Percentiles rank a stretch among this genome's conserved stretches.
Conservation (phyloP, 2,888 invertebrate genomes). For the Eilema sororculum region DNA sequence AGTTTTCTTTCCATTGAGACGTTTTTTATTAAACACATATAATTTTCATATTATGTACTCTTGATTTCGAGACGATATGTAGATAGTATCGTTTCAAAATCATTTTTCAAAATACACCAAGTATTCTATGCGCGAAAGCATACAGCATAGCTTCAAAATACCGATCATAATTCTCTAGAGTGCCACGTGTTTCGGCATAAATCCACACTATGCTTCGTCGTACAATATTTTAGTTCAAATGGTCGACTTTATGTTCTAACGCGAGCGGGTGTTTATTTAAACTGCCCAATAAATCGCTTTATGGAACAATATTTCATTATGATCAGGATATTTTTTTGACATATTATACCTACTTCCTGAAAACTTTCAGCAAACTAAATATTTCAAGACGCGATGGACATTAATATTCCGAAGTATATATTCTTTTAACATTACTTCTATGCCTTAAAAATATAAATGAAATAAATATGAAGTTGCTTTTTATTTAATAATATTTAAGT, state of each 20-base stretch:
- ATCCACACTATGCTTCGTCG: conserved; percentile 69
- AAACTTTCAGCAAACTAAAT: background rate
- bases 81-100: conserved; percentile 17
- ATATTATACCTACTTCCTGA: background rate
- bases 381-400: background rate
- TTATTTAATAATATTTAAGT: no score
- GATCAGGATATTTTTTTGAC: conserved; percentile 20
- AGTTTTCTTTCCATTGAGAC: no score
- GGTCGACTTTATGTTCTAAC: conserved; percentile 67
- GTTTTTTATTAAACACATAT: no score
- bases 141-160: conserved; percentile 63
- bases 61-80: no score
- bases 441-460: no score
- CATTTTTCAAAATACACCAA: conserved; percentile 25
- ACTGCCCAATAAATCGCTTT: conserved; percentile 40
- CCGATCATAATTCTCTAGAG: conserved; percentile 70
- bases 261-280: conserved; percentile 66
- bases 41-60: no score
- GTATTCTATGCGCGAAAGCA: conserved; percentile 38
- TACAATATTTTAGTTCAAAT: conserved; percentile 72
- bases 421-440: background rate
- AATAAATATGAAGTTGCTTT: no score
- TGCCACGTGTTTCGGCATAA: conserved; percentile 75
- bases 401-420: background rate
- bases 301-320: conserved; percentile 26